phyloP scores from a whole-genome alignment of 2,113 vertebrate genomes.

The Tautogolabrus adspersus region DNA sequence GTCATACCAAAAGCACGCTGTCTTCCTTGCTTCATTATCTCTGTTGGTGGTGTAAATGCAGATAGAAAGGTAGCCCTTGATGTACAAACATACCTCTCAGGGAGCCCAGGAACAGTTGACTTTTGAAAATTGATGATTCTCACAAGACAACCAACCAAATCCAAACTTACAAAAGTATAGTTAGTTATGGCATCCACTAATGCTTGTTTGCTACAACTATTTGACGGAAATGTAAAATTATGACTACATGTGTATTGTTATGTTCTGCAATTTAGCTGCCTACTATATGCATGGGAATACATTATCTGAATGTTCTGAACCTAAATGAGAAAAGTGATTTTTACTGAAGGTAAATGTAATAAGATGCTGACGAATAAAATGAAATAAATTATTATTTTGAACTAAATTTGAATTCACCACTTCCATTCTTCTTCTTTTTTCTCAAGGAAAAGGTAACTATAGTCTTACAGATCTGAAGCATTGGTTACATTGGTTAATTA shows the following conservation, averaged over 20 bases:
- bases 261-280: constrained; percentile 18
- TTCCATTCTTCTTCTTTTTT: background rate
- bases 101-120: background rate
- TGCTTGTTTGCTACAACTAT: background rate
- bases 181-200: constrained; percentile 33
- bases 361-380: background rate
- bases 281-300: constrained; percentile 43
- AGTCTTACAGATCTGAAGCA: background rate
- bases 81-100: background rate
- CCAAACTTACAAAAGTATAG: constrained; percentile 1
- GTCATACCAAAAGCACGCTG: too few relatives aligned
- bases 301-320: constrained; percentile 14
- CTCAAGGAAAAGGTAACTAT: too few relatives aligned
- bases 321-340: constrained; percentile 12
- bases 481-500: background rate
- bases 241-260: constrained; percentile 32
- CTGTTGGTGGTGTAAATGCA: background rate
- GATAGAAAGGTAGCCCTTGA: background rate
- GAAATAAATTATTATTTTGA: background rate
- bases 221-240: constrained; percentile 2
- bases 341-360: background rate
- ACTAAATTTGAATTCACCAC: background rate
- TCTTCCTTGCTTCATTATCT: background rate
- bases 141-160: constrained; percentile 1
- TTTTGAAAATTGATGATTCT: background rate